Base-by-base conservation (phyloP, 2,113 vertebrate genomes). In the Stictonetta naevosa region DNA sequence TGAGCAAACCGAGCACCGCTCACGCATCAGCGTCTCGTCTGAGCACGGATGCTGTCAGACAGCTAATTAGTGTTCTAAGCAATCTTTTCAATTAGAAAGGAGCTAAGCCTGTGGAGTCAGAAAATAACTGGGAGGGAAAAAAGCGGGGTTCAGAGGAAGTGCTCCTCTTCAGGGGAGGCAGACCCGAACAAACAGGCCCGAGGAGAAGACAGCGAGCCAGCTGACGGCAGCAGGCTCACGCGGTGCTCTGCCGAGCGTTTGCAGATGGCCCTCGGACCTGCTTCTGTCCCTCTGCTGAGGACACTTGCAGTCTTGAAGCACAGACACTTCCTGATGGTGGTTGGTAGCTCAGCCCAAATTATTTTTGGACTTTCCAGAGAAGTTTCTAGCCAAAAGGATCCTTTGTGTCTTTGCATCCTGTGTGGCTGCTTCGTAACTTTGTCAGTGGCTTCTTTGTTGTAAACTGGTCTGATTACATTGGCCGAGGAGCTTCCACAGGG, bases 301-400 rank as follows among this genome's bases (percentile, higher is more conserved):
- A 69, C 42, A 38, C 18, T 4, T 23, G 52, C 1, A 5, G 33
- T 34, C 83, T 29, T 16, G 28, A 46, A 80, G 88, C 68, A 90
- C 11, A 83, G 64, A 62, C 87, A 33, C 53, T 83, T 88, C 76
- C 76, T 86, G 60, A 68, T 15, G 58, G 82, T 19, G 67, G 75
- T 6, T 78, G 68, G 74, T 74, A 46, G 73, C 82, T 93, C 76
- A 86, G 60, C 44, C 60, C 55, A 77, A 67, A 88, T 76, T 93
- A 92, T 75, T 86, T 94, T 75, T 88, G 88, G 92, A 62, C n/a
- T 55, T 77, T 55, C 10, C 91, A 83, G 76, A 81, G 80, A 29
- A 12, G 20, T 55, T 93, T 80, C 64, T 42, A 68, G 75, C 90
- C 86, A 62, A 90, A 86, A 83, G 63, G 50, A 76, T 62, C 63